Evolutionary conservation across 1,140 invertebrate genomes (phyloP).

Genomic region (Aphaenogaster floridana): DNA sequence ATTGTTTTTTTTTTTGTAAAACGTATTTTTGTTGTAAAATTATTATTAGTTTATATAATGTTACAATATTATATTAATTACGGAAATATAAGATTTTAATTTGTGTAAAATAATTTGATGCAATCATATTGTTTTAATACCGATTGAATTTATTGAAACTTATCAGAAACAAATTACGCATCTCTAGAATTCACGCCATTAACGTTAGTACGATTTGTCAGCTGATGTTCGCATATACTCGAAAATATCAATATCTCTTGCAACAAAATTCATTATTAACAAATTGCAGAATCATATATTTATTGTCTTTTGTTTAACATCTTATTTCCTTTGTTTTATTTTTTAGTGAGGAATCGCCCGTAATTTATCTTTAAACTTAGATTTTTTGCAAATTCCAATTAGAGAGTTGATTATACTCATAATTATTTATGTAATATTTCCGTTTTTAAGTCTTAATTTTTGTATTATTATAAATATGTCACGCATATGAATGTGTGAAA

Average conservation of each 20-base stretch:
- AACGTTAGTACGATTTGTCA: not conserved
- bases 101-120: slow-evolving; percentile 29
- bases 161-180: not conserved
- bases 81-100: not conserved
- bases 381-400: not conserved
- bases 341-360: not conserved
- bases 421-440: not conserved
- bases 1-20: not conserved
- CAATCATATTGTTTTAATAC: not conserved
- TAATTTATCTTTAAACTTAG: not conserved
- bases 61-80: not conserved
- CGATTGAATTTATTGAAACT: slow-evolving; percentile 6
- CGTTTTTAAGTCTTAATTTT: not conserved
- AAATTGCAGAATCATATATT: not conserved
- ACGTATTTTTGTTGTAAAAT: not conserved
- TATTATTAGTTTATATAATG: slow-evolving; percentile 35
- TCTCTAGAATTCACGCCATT: not conserved
- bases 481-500: not conserved
- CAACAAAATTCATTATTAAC: not conserved
- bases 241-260: not conserved
- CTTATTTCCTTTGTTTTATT: not conserved
- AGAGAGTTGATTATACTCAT: not conserved
- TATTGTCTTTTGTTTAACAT: not conserved
- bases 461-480: not conserved
- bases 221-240: not conserved